Percentiles rank a stretch among this genome's conserved stretches.
Evolutionary conservation across 2,888 invertebrate genomes (phyloP).

Genomic region (Ormyrus nitidulus): DNA sequence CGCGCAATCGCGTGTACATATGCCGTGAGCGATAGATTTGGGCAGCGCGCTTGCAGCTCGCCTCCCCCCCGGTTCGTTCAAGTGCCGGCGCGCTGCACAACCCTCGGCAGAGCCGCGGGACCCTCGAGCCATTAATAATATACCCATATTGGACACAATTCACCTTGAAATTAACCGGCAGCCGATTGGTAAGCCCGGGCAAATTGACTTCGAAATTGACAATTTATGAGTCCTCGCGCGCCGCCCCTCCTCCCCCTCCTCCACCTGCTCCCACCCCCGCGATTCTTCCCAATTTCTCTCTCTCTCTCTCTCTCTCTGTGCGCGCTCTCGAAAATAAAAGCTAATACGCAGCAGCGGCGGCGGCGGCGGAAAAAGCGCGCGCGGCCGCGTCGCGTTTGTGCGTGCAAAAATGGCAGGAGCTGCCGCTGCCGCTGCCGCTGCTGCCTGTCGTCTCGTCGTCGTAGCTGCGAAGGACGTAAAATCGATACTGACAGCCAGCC

Average conservation of each 20-base stretch:
- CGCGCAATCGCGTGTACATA: slow-evolving; percentile 51
- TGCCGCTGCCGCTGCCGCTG: too few species aligned
- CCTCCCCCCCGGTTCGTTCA: slow-evolving; percentile 64
- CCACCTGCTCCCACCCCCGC: slow-evolving; percentile 3
- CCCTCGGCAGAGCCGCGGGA: slow-evolving; percentile 57
- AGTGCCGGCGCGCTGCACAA: slow-evolving; percentile 57
- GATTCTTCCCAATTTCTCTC: slow-evolving; percentile 13
- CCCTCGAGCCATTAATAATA: slow-evolving; percentile 74
- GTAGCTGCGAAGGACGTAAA: slow-evolving; percentile 41
- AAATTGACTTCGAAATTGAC: slow-evolving; percentile 76
- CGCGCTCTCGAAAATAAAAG: slow-evolving; percentile 14
- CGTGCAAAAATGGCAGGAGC: slow-evolving; percentile 25
- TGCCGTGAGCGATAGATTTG: slow-evolving; percentile 71
- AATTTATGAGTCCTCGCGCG: slow-evolving; percentile 54
- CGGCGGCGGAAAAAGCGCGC: neutral
- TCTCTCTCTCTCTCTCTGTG: neutral
- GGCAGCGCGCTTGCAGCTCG: slow-evolving; percentile 67
- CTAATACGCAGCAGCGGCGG: slow-evolving; percentile 7
- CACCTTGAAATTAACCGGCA: slow-evolving; percentile 76
- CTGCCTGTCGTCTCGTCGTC: slow-evolving; percentile 16
- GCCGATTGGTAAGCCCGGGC: slow-evolving; percentile 75
- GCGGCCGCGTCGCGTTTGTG: neutral
- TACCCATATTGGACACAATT: slow-evolving; percentile 76
- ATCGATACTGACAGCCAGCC: slow-evolving; percentile 41
- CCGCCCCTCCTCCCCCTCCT: neutral